Conservation (phyloP, 2,113 vertebrate genomes). For the Acinonyx jubatus region DNA sequence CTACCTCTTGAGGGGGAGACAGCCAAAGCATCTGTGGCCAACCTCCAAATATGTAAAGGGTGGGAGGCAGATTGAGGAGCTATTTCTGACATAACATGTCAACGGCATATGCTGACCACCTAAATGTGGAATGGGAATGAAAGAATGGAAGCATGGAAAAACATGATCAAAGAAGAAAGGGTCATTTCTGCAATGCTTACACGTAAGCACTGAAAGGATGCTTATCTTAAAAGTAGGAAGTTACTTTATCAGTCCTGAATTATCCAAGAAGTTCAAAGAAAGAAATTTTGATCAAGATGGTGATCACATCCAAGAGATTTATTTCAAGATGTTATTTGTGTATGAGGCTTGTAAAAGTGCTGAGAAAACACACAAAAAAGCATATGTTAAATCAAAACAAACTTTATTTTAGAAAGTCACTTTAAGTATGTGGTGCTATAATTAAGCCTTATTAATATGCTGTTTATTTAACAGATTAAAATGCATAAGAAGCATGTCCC, state of each 20-base stretch:
- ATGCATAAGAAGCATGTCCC: slow-evolving; percentile 79
- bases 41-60: not conserved
- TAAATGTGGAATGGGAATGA: not conserved
- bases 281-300: slow-evolving; percentile 80
- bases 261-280: slow-evolving; percentile 13
- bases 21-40: not conserved
- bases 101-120: not conserved
- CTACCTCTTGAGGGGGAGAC: not conserved
- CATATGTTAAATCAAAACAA: slow-evolving; percentile 77
- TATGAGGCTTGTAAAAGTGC: slow-evolving; percentile 62
- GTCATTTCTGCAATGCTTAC: not conserved
- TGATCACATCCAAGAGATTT: slow-evolving; percentile 80
- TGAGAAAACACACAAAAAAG: slow-evolving; percentile 59
- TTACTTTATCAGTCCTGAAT: slow-evolving; percentile 7
- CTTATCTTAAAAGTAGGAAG: not conserved
- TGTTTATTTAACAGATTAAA: slow-evolving; percentile 86
- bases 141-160: not conserved
- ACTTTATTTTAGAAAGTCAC: slow-evolving; percentile 82
- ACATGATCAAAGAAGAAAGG: not conserved
- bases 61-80: not conserved
- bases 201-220: not conserved
- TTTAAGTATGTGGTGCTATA: slow-evolving; percentile 82
- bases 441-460: slow-evolving; percentile 84
- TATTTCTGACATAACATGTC: not conserved
- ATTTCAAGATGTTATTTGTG: slow-evolving; percentile 83